Evolutionary conservation across 1,140 invertebrate species (phyloP).

Genomic region (Cephus cinctus): DNA sequence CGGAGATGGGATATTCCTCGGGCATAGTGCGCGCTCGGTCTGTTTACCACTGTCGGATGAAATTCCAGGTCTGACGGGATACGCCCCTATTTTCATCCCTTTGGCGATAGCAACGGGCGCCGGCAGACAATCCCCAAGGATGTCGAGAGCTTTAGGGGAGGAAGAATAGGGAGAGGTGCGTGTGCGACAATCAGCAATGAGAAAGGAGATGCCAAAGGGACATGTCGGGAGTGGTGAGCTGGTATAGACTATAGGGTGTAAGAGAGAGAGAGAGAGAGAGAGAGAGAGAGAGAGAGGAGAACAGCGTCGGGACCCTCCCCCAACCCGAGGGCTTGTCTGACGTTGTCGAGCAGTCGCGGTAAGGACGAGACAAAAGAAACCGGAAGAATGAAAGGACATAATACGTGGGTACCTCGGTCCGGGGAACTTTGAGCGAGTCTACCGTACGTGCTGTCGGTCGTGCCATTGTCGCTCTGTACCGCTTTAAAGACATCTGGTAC

Average conservation of each 20-base stretch:
- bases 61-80: slow-evolving; percentile 9
- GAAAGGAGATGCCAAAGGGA: background rate
- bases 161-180: slow-evolving; percentile 16
- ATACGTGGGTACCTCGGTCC: slow-evolving; percentile 10
- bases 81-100: slow-evolving; percentile 22
- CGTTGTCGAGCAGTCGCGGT: slow-evolving; percentile 10
- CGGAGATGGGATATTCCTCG: no score
- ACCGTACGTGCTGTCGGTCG: no score
- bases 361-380: slow-evolving; percentile 29
- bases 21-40: no score
- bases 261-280: background rate
- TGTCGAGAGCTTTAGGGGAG: slow-evolving; percentile 28
- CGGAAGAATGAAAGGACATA: slow-evolving; percentile 28
- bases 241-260: no score
- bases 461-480: no score
- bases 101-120: slow-evolving; percentile 43
- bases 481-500: no score
- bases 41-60: no score
- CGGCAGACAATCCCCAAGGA: slow-evolving; percentile 27
- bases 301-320: background rate
- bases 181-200: slow-evolving; percentile 22
- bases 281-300: slow-evolving; percentile 1
- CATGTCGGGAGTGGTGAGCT: slow-evolving; percentile 13
- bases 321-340: slow-evolving; percentile 24
- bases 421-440: no score